Conservation (phyloP, 2,113 vertebrate genomes). For the Albula goreensis region DNA sequence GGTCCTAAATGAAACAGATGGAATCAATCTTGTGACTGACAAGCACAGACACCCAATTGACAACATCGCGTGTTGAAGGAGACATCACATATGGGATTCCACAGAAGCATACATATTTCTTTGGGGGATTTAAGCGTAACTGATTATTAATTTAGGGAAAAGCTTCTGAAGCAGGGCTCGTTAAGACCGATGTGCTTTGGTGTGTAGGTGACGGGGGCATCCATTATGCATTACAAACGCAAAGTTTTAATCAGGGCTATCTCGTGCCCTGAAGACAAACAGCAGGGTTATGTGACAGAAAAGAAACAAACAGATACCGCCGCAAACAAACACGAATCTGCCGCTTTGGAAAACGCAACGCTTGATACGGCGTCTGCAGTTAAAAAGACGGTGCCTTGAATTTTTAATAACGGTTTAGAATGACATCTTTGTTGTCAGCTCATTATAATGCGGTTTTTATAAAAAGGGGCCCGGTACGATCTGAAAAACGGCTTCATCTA, state of each 20-base stretch:
- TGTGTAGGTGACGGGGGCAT: neutral
- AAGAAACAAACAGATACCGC: slow-evolving; percentile 1
- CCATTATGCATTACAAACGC: slow-evolving; percentile 11
- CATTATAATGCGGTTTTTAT: neutral
- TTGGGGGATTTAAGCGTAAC: neutral
- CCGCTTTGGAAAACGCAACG: neutral
- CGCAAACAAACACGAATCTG: neutral
- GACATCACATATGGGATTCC: neutral
- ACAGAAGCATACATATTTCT: neutral
- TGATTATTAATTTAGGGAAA: slow-evolving; percentile 18
- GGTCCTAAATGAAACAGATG: slow-evolving; percentile 23
- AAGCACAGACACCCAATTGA: neutral
- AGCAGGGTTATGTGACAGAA: slow-evolving; percentile 6
- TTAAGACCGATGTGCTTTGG: slow-evolving; percentile 5
- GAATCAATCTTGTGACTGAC: slow-evolving; percentile 28
- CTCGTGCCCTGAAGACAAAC: neutral
- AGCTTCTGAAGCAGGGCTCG: neutral
- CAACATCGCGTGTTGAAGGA: neutral
- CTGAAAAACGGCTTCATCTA: neutral
- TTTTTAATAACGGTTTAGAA: slow-evolving; percentile 17
- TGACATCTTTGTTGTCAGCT: slow-evolving; percentile 19
- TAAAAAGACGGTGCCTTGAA: neutral
- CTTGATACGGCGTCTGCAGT: neutral
- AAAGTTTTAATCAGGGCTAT: slow-evolving; percentile 6
- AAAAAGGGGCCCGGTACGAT: neutral